phyloP scores from a whole-genome alignment of 2,888 invertebrate species.

The Polia nebulosa region DNA sequence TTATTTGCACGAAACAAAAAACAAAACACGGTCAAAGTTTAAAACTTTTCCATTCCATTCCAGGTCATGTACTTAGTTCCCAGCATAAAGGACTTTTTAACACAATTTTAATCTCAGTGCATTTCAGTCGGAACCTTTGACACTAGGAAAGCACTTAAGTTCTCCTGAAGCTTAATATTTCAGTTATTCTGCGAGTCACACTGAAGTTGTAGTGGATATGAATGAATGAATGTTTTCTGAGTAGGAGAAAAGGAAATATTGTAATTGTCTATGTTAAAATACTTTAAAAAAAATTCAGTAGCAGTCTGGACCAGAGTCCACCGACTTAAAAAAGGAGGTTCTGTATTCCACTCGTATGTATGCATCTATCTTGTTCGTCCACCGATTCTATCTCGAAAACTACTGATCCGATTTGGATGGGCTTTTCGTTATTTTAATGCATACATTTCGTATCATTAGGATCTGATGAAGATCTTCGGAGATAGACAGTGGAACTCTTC shows the following conservation, averaged over 20 bases:
- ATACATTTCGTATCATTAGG: no score
- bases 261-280: background rate
- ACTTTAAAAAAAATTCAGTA: no score
- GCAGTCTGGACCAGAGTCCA: no score
- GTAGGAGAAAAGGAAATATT: background rate
- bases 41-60: background rate
- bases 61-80: background rate
- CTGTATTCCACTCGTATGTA: no score
- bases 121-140: slow-evolving; percentile 28
- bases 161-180: slow-evolving; percentile 31
- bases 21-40: background rate
- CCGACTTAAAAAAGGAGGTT: no score
- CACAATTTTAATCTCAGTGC: slow-evolving; percentile 9
- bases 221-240: slow-evolving; percentile 16
- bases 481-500: no score
- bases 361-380: no score
- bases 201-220: slow-evolving; percentile 8
- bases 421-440: no score
- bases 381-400: no score
- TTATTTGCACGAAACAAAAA: background rate
- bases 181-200: slow-evolving; percentile 11
- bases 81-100: background rate
- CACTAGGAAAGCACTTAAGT: slow-evolving; percentile 17
- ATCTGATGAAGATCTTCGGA: no score
- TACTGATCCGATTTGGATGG: no score